Conservation (phyloP, 2,888 invertebrate species). For the Arrhopalites spinosus region DNA sequence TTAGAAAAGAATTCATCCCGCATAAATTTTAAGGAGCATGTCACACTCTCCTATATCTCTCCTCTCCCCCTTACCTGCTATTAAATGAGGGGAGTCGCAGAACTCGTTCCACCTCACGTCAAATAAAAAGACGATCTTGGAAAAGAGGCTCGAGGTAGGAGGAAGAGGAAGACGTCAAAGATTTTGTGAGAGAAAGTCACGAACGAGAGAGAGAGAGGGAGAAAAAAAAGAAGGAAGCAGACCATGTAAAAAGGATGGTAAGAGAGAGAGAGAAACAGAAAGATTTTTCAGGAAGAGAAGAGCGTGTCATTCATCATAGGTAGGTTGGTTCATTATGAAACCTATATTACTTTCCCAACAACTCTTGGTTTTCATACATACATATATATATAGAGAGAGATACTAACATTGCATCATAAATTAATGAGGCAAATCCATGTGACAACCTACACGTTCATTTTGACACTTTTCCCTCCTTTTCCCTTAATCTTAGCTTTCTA, state of each 20-base stretch:
- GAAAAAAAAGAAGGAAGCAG: constrained; percentile 12
- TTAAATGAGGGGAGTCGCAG: no score
- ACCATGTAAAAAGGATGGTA: constrained; percentile 12
- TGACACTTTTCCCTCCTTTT: constrained; percentile 30
- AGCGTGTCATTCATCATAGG: constrained; percentile 47
- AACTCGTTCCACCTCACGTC: neutral
- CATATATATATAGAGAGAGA: neutral
- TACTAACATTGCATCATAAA: constrained; percentile 30
- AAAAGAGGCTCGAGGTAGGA: neutral
- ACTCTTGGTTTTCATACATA: neutral
- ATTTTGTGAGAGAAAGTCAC: neutral
- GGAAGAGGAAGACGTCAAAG: neutral
- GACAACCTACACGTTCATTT: constrained; percentile 35
- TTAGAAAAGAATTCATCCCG: no score
- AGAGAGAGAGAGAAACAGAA: constrained; percentile 4
- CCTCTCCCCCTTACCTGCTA: no score
- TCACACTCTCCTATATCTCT: no score
- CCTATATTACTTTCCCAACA: constrained; percentile 32
- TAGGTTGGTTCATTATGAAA: constrained; percentile 42
- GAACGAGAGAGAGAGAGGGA: neutral
- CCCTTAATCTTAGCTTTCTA: neutral
- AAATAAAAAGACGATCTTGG: no score
- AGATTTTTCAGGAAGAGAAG: constrained; percentile 30
- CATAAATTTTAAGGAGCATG: no score
- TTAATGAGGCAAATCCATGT: constrained; percentile 49